These are phyloP conservation scores for Dasypogon diadema DNA, from an alignment of 2,888 invertebrate species.

Conservation along the genomic window DNA sequence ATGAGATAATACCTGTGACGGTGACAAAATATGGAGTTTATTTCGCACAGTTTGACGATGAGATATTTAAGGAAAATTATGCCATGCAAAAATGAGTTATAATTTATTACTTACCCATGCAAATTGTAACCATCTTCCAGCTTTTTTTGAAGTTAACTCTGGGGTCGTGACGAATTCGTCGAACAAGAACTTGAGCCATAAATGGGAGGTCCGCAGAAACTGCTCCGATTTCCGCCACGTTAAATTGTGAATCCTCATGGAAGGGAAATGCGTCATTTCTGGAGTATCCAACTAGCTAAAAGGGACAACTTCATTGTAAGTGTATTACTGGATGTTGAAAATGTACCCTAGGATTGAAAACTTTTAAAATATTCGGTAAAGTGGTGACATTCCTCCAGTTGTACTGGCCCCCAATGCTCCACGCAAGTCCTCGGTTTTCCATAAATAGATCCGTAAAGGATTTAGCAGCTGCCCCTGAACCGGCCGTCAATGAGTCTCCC, in stretches of 20 bases:
- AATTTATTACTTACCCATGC: constrained; percentile 58
- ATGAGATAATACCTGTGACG: background rate
- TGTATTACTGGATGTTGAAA: background rate
- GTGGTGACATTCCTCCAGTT: constrained; percentile 69
- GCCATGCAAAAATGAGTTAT: too few species aligned
- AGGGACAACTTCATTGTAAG: background rate
- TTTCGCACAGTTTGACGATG: too few species aligned
- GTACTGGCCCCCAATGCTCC: constrained; percentile 68
- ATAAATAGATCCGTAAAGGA: constrained; percentile 65
- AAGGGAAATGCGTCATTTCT: constrained; percentile 66
- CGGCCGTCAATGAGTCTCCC: constrained; percentile 72
- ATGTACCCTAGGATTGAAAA: constrained; percentile 70
- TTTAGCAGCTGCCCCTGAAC: constrained; percentile 68
- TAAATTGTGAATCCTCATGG: constrained; percentile 69
- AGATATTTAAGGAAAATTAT: too few species aligned
- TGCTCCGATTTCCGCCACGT: constrained; percentile 71
- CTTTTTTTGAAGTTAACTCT: constrained; percentile 69
- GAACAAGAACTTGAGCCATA: constrained; percentile 70
- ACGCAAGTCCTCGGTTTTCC: constrained; percentile 67
- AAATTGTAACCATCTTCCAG: constrained; percentile 78
- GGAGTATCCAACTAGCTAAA: constrained; percentile 69
- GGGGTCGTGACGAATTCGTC: constrained; percentile 69
- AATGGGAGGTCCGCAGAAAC: constrained; percentile 70
- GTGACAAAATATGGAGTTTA: too few species aligned
- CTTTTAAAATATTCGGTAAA: constrained; percentile 71